Evolutionary conservation across 2,113 vertebrate genomes (phyloP), one percentile per base, ranked within the genome.

Genomic region (Macroglossus sobrinus): DNA sequence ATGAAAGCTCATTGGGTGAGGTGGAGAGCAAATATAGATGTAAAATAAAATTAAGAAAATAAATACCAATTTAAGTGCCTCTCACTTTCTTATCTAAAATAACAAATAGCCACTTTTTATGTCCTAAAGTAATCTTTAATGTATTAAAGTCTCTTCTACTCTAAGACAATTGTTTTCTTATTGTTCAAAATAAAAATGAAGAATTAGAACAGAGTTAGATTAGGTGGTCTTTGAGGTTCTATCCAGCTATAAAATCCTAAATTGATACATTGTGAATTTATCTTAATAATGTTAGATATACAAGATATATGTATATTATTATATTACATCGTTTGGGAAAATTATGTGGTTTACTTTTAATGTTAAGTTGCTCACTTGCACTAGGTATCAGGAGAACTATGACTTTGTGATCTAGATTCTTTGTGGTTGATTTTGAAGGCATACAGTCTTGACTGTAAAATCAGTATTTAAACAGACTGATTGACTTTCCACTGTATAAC

Each of bases 311-410:
- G 26, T 61, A 61, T 61, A 61, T 43, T 61, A 61, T 64, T 88
- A 95, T 79, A 84, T 94, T 87, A 84, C n/a, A 38, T 82, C 61
- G 7, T 15, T 92, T 88, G 9, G 10, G 11, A 96, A 91, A 90
- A 92, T 84, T 35, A 33, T 30, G 2, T 55, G 14, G 5, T 50
- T 84, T 8, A 12, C 11, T 80, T 96, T 94, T 69, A 76, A 72
- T 64, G 21, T 87, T 50, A 84, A 87, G 55, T 80, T 90, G 47
- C n/a, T 84, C 22, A 59, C 43, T 74, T 75, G 40, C 14, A 76
- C 4, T 21, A 30, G 40, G 40, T 13, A 18, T 43, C 21, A 87
- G 26, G 38, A 84, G 19, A 85, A 38, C 14, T 47, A 13, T 4
- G 30, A 63, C 38, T 76, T n/a, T 57, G n/a, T 43, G 53, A 90